Percentiles rank a stretch among this genome's conserved stretches.
Evolutionary conservation across 1,140 invertebrate genomes (phyloP).

Genomic region (Trichomalopsis sarcophagae): DNA sequence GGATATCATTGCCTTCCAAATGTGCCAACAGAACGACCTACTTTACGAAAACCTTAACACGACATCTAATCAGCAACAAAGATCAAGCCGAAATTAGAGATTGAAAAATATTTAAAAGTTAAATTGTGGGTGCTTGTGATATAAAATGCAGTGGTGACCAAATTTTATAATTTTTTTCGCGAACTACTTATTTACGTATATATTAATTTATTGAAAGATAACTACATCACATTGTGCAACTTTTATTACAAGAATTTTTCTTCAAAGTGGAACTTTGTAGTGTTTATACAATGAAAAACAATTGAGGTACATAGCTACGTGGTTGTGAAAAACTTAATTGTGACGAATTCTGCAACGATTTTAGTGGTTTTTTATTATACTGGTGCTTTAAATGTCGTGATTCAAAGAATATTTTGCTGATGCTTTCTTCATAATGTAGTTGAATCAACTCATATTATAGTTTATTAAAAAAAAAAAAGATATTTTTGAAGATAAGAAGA

Average conservation of each 20-base stretch:
- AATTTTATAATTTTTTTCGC: neutral
- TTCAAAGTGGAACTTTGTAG: neutral
- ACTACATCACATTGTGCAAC: no score
- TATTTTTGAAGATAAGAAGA: neutral
- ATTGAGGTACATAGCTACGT: neutral
- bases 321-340: neutral
- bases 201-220: neutral
- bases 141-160: neutral
- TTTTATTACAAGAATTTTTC: neutral
- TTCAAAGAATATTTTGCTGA: neutral
- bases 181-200: neutral
- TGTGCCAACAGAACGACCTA: constrained; percentile 66
- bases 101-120: no score
- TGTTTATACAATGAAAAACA: neutral
- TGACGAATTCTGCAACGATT: neutral
- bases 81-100: constrained; percentile 56
- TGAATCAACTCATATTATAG: neutral
- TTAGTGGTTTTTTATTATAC: neutral
- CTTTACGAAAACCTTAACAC: constrained; percentile 66
- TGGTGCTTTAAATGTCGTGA: neutral
- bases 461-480: neutral
- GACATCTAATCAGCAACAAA: constrained; percentile 60
- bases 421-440: neutral
- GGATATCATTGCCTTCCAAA: constrained; percentile 66
- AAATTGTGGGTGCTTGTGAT: neutral